phyloP scores from a whole-genome alignment of 2,888 invertebrate species.

The Ectemnius lituratus region DNA sequence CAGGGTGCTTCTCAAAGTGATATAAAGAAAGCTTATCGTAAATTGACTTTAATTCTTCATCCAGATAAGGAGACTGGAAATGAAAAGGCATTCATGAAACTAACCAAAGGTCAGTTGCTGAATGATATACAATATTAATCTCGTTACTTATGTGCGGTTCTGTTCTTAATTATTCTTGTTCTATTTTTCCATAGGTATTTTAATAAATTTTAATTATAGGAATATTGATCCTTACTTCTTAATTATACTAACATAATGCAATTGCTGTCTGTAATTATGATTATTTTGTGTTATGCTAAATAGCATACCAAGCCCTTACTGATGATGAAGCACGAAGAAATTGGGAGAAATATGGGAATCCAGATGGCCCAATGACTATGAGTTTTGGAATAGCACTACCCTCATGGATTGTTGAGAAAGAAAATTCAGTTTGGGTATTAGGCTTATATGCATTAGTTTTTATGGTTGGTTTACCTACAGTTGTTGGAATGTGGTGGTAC shows the following conservation, averaged over 20 bases:
- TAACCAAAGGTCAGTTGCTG: slow-evolving; percentile 89
- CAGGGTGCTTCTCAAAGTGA: slow-evolving; percentile 91
- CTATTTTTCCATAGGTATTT: slow-evolving; percentile 21
- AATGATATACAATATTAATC: not conserved
- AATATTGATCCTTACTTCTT: not conserved
- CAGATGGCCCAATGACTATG: slow-evolving; percentile 99
- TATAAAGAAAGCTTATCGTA: slow-evolving; percentile 97
- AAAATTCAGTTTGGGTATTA: slow-evolving; percentile 98
- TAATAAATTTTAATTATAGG: slow-evolving; percentile 12
- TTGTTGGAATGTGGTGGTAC: slow-evolving; percentile 99
- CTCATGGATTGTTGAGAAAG: slow-evolving; percentile 99
- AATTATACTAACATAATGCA: slow-evolving; percentile 13
- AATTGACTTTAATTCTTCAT: slow-evolving; percentile 95
- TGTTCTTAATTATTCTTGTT: slow-evolving; percentile 12
- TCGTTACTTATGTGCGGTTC: too few species aligned
- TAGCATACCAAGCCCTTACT: slow-evolving; percentile 89
- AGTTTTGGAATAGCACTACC: slow-evolving; percentile 99
- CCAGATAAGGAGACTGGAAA: slow-evolving; percentile 99
- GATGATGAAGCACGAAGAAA: slow-evolving; percentile 98
- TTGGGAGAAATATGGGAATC: slow-evolving; percentile 99
- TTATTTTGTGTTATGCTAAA: slow-evolving; percentile 2
- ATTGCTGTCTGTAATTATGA: slow-evolving; percentile 29
- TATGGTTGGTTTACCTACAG: slow-evolving; percentile 96
- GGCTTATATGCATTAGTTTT: slow-evolving; percentile 97
- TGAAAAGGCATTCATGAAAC: slow-evolving; percentile 97